These are phyloP conservation scores for Naso thynnoides DNA, from an alignment of 2,797 vertebrate genomes.

Conservation along the genomic window DNA sequence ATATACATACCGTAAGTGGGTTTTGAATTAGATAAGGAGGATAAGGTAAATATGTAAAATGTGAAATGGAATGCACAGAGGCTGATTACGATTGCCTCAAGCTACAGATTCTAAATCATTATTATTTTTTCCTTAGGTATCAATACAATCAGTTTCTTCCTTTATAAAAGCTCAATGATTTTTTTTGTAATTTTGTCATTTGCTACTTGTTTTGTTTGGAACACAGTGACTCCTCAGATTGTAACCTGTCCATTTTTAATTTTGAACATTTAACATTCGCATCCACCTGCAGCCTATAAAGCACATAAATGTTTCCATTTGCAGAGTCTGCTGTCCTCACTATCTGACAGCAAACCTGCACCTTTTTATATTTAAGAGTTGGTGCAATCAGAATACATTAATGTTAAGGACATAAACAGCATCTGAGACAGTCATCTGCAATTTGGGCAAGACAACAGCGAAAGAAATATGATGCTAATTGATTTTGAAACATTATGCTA, in stretches of 20 bases:
- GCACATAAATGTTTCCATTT: constrained; percentile 9
- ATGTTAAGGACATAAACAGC: constrained; percentile 33
- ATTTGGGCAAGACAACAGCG: constrained; percentile 17
- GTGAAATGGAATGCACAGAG: constrained; percentile 39
- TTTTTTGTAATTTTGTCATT: constrained; percentile 1
- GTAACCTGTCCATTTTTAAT: neutral
- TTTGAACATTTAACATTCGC: constrained; percentile 5
- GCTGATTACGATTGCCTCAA: constrained; percentile 12
- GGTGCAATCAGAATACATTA: constrained; percentile 4
- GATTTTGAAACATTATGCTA: constrained; percentile 55
- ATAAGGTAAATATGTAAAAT: constrained; percentile 26
- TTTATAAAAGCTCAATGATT: neutral
- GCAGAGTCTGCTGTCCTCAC: constrained; percentile 3
- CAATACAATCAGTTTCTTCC: constrained; percentile 32
- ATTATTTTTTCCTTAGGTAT: constrained; percentile 29
- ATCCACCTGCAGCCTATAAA: constrained; percentile 22
- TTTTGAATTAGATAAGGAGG: constrained; percentile 53
- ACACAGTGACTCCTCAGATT: constrained; percentile 5
- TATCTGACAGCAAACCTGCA: constrained; percentile 16
- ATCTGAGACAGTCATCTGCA: constrained; percentile 15
- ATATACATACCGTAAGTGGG: constrained; percentile 59
- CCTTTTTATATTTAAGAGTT: constrained; percentile 21
- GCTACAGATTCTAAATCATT: constrained; percentile 47
- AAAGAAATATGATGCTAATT: constrained; percentile 47
- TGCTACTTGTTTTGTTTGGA: constrained; percentile 1